Conservation (phyloP, 2,113 vertebrate species). For the Pristiophorus japonicus region DNA sequence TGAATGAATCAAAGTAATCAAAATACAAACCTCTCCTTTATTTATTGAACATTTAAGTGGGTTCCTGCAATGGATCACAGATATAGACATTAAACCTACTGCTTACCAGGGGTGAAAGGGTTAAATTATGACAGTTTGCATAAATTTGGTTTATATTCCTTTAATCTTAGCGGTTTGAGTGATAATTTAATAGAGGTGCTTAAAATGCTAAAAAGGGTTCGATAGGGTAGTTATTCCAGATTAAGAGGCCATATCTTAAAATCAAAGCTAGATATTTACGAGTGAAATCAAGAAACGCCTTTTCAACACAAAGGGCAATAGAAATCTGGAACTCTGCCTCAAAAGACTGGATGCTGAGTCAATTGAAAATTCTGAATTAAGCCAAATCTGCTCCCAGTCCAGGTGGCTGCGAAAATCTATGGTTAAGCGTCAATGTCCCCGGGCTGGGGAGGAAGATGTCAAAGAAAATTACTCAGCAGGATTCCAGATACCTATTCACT, state of each 20-base stretch:
- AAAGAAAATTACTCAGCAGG: not conserved
- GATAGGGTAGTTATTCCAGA: not conserved
- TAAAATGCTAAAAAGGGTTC: not conserved
- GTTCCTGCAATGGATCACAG: not conserved
- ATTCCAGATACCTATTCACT: not conserved
- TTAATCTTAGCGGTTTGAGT: not conserved
- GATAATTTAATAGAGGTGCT: not conserved
- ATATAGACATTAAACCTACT: not conserved
- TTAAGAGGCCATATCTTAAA: not conserved
- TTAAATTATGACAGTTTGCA: not conserved
- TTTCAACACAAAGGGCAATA: not conserved
- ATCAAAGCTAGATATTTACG: not conserved
- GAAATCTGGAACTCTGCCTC: no score
- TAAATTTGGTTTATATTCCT: not conserved
- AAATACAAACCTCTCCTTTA: no score
- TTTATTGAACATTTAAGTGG: not conserved
- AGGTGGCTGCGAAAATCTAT: not conserved
- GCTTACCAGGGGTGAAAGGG: not conserved
- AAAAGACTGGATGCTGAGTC: not conserved
- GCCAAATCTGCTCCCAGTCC: not conserved
- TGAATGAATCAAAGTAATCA: not conserved
- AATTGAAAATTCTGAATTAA: not conserved
- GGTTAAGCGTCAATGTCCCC: not conserved
- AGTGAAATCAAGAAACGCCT: not conserved
- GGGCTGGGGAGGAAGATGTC: no score